Evolutionary conservation across 2,113 vertebrate species (phyloP), one percentile per base, ranked within the genome.

Genomic region (Pongo abelii): DNA sequence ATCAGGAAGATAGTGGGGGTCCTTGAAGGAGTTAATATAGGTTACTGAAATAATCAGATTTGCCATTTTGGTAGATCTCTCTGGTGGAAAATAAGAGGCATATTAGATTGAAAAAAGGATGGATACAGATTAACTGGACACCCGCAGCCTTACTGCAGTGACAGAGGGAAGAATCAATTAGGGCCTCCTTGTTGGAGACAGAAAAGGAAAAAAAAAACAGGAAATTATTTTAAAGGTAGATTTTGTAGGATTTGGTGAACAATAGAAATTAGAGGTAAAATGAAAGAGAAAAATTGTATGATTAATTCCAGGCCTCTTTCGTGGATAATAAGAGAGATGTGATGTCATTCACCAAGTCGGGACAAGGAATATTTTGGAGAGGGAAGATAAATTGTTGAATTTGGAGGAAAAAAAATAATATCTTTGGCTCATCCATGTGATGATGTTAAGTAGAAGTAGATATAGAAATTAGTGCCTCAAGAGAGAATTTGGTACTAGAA

Each of bases 341-440:
- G 2, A 10, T 50, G 16, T n/a, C 57, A n/a, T 61, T 87, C 80
- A 91, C 5, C 35, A 55, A 35, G 8, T 84, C 25, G 0, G 1
- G 25, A 55, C 16, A 81, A 81, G 52, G 84, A 67, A 23, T 94
- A 67, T 83, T 72, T 93, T 80, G 27, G 64, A 84, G 23, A 40
- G 46, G 13, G 27, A 93, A 85, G 35, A 52, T 85, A 81, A 72
- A 86, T 20, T 67, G 25, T 91, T 95, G 61, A 80, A 94, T 90
- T 91, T 64, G 23, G 4, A 9, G 8, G 1, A 6, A 8, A 72
- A 74, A 84, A 92, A 1, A 8, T 52, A 14, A 81, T 43, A 12
- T n/a, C 67, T 91, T 74, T 67, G 50, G 50, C 23, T 88, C 59
- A 86, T 83, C 20, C n/a, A 32, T 50, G 7, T 61, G 23, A 38